A percentile compares a stretch with the other conserved stretches of the same genome.
phyloP scores from a whole-genome alignment of 2,797 vertebrate species.

The Ceryle rudis region DNA sequence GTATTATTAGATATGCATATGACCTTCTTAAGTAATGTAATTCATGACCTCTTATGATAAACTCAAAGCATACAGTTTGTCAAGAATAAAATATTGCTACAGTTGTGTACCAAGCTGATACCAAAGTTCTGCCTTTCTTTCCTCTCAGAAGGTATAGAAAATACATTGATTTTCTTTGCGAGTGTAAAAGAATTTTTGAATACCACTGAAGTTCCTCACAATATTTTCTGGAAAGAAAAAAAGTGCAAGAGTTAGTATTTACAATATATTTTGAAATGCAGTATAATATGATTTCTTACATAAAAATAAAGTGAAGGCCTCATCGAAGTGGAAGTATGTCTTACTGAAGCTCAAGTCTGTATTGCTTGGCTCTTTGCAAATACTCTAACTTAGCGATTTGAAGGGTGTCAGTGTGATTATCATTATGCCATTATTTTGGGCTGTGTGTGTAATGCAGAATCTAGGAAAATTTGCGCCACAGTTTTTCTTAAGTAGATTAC shows the following conservation, averaged over 20 bases:
- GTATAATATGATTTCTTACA: not conserved
- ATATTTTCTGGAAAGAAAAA: not conserved
- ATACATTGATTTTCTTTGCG: not conserved
- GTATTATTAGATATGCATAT: not conserved
- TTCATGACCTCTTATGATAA: not conserved
- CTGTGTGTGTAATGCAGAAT: not conserved
- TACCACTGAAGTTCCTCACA: not conserved
- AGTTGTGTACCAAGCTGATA: not conserved
- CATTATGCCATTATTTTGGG: not conserved
- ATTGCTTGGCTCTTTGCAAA: not conserved
- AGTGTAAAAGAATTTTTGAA: not conserved
- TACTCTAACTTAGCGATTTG: not conserved
- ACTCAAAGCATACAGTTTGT: not conserved
- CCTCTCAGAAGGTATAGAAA: not conserved
- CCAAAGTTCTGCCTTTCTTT: not conserved
- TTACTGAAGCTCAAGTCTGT: not conserved
- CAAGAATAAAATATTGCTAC: not conserved
- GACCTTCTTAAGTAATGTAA: not conserved
- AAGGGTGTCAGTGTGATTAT: not conserved
- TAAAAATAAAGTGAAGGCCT: not conserved
- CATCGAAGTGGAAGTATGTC: not conserved
- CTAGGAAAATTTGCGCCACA: not conserved
- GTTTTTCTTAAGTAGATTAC: not conserved
- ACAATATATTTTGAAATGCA: not conserved
- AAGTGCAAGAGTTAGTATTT: not conserved